These are phyloP conservation scores for Tolmerus cingulatus DNA, from an alignment of 2,888 invertebrate species.

Conservation along the genomic window DNA sequence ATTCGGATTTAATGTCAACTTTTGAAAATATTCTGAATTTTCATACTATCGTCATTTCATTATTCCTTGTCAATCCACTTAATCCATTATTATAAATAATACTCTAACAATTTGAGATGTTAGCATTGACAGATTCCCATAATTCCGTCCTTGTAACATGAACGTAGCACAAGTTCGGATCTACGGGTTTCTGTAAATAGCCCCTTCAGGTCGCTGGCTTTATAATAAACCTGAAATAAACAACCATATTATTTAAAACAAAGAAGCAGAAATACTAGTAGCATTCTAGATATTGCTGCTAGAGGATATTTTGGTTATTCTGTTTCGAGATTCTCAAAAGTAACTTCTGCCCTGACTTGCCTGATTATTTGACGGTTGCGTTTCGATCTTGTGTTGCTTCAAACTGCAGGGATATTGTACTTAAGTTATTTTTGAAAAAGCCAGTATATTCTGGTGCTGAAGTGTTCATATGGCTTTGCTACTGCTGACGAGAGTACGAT, in stretches of 20 bases:
- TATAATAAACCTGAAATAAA: background rate
- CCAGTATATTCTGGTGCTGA: too few relatives aligned
- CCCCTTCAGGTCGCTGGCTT: slow-evolving; percentile 51
- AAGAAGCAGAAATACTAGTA: background rate
- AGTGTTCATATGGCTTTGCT: background rate
- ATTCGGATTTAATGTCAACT: background rate
- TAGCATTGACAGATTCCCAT: slow-evolving; percentile 65
- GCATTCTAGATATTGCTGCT: background rate
- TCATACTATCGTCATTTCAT: slow-evolving; percentile 45
- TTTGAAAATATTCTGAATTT: background rate
- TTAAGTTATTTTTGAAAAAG: too few relatives aligned
- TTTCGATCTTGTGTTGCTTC: background rate
- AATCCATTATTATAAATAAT: background rate
- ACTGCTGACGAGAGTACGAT: background rate
- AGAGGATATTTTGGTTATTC: background rate
- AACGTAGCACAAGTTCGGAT: slow-evolving; percentile 65
- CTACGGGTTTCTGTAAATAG: slow-evolving; percentile 66
- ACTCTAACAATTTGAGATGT: slow-evolving; percentile 50
- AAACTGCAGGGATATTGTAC: background rate
- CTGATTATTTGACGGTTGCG: background rate
- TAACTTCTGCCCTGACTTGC: background rate
- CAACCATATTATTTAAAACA: background rate
- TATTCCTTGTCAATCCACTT: background rate
- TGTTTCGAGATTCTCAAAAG: background rate
- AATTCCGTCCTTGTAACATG: slow-evolving; percentile 64